A percentile compares a stretch with the other conserved stretches of the same genome.
Evolutionary conservation across 2,113 vertebrate genomes (phyloP).

Genomic region (Chloropsis cyanopogon): DNA sequence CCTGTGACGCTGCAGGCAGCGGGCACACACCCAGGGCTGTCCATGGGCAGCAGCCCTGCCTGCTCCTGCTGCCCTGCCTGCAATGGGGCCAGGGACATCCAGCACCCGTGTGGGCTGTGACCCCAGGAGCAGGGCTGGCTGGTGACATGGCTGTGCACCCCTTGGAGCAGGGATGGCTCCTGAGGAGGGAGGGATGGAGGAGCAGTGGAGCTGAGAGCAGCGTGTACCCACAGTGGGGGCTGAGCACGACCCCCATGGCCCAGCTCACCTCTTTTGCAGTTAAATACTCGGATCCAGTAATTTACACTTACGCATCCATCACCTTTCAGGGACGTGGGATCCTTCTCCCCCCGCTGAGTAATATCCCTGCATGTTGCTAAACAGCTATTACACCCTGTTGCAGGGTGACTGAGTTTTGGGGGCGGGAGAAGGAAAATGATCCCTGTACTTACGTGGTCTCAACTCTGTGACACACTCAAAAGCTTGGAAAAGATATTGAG

Average conservation of each 20-base stretch:
- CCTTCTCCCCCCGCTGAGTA: conserved; percentile 5
- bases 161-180: neutral
- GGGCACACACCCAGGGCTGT: rapidly evolving
- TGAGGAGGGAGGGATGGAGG: neutral
- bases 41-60: neutral
- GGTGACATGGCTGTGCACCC: rapidly evolving
- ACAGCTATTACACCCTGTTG: conserved; percentile 4
- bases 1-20: neutral
- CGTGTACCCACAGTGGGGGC: rapidly evolving
- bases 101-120: rapidly evolving
- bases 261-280: neutral
- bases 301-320: neutral
- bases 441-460: conserved; percentile 32
- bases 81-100: rapidly evolving
- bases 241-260: neutral
- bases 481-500: conserved; percentile 3
- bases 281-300: rapidly evolving
- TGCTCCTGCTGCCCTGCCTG: neutral
- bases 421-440: conserved; percentile 46
- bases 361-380: neutral
- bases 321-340: neutral
- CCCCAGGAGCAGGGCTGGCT: neutral
- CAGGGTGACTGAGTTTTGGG: neutral
- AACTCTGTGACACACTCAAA: neutral
- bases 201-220: neutral